A percentile compares a stretch with the other conserved stretches of the same genome.
phyloP scores from a whole-genome alignment of 1,140 invertebrate species.

The Nasonia giraulti region DNA sequence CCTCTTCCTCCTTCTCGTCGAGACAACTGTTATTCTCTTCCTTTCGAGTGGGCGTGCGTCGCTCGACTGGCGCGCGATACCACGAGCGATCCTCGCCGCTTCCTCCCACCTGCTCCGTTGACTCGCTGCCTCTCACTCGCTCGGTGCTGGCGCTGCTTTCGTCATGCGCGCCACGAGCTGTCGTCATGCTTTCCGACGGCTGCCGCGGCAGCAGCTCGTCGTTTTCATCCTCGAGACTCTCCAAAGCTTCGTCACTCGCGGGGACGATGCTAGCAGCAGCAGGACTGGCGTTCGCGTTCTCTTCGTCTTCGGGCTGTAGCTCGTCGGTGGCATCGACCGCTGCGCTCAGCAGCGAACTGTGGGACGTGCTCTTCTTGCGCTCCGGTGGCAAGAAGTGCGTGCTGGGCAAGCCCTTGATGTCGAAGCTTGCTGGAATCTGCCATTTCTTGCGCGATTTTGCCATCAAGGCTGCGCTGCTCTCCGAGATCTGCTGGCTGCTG shows the following conservation, averaged over 20 bases:
- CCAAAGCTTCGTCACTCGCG: slow-evolving; percentile 45
- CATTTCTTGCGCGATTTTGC: slow-evolving; percentile 46
- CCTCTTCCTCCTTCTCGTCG: slow-evolving; percentile 24
- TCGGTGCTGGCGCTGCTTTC: slow-evolving; percentile 44
- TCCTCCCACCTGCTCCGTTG: slow-evolving; percentile 72
- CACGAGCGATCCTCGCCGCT: slow-evolving; percentile 67
- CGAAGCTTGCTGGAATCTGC: slow-evolving; percentile 52
- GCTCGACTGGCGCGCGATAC: slow-evolving; percentile 70
- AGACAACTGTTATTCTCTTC: slow-evolving; percentile 11
- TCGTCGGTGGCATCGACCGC: slow-evolving; percentile 29
- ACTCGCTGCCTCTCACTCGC: slow-evolving; percentile 70
- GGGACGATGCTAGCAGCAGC: slow-evolving; percentile 12
- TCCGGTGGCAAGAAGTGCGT: slow-evolving; percentile 52
- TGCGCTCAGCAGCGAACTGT: slow-evolving; percentile 48
- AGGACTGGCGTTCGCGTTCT: neutral
- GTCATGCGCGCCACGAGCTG: slow-evolving; percentile 59
- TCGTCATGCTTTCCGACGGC: slow-evolving; percentile 49
- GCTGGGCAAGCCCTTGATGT: slow-evolving; percentile 53
- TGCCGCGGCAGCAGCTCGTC: slow-evolving; percentile 42
- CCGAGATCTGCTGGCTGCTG: neutral
- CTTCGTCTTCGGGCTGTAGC: slow-evolving; percentile 35
- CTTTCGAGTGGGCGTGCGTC: slow-evolving; percentile 65
- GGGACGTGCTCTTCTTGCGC: neutral
- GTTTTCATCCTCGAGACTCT: slow-evolving; percentile 60
- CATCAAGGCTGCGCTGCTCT: slow-evolving; percentile 36